Evolutionary conservation across 2,888 invertebrate species (phyloP), one percentile per base, ranked within the genome.

Genomic region (Escarpia spicata): DNA sequence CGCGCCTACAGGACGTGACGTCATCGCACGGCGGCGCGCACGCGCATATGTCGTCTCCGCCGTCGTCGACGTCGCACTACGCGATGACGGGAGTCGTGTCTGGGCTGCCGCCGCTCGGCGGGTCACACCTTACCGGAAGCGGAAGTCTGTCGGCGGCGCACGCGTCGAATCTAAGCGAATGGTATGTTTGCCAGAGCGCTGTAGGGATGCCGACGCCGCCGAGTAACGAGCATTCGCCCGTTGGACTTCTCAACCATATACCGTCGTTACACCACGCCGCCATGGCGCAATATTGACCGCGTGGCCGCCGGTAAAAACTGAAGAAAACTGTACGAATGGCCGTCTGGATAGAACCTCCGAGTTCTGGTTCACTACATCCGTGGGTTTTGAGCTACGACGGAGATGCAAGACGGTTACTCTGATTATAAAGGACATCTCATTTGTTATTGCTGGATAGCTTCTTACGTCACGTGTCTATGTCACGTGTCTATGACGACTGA

Each of bases 161-260:
- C n/a, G 92, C 94, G 90, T 44, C 94, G 43, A 98, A 98, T 96
- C 96, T 98, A 94, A 97, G 97, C 95, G 98, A 98, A 94, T 98
- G 98, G 97, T 98, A 98, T 96, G 98, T 98, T 92, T 98, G 98
- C 95, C 98, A 98, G 96, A 97, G 96, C 94, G 96, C 97, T 92
- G 96, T 96, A 3, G 96, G 96, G 8, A 98, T 98, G 97, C 97
- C 97, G 93, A 97, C 97, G 94, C 97, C 97, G 12, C 97, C 97
- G 91, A 95, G 97, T 92, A 98, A 98, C 94, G 98, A 98, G 95
- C 97, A 98, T 75, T 97, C 98, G 93, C 97, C 97, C 60, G 95
- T 97, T 93, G 94, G 95, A 44, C 92, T 92, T 92, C 91, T 93
- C 43, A 26, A 60, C 26, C 93, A 93, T 93, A 94, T 94, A 93